Percentiles rank a stretch among this genome's conserved stretches.
Evolutionary conservation across 2,888 invertebrate genomes (phyloP).

Genomic region (Eulithis testata): DNA sequence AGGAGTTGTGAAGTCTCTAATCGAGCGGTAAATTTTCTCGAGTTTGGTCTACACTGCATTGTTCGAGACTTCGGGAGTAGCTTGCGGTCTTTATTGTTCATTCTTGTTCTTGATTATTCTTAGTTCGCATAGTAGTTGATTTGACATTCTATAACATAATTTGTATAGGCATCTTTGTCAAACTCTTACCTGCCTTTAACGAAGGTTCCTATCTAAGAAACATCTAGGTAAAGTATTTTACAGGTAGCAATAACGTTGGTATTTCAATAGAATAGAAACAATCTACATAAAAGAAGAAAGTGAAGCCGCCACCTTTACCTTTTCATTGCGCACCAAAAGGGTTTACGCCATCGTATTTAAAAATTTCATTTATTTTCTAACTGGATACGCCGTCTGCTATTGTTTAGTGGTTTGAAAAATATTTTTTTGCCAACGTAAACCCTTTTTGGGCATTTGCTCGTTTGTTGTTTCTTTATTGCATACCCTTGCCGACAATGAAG

Average conservation of each 20-base stretch:
- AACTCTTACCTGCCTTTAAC: too few species aligned
- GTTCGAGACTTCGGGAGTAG: conserved; percentile 37
- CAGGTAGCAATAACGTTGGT: conserved; percentile 20
- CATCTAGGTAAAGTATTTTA: conserved; percentile 7
- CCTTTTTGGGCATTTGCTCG: conserved; percentile 70
- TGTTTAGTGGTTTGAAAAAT: conserved; percentile 66
- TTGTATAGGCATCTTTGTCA: too few species aligned
- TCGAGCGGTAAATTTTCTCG: conserved; percentile 37
- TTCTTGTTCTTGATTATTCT: conserved; percentile 39
- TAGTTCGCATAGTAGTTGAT: not conserved
- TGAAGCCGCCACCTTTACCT: conserved; percentile 58
- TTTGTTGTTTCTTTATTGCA: conserved; percentile 72
- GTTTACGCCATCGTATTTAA: conserved; percentile 55
- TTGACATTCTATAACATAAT: too few species aligned
- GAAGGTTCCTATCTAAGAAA: not conserved
- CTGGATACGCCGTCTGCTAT: conserved; percentile 60
- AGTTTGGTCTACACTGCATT: conserved; percentile 32
- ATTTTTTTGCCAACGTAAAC: conserved; percentile 63
- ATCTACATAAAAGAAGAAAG: conserved; percentile 60
- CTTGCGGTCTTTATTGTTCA: conserved; percentile 40
- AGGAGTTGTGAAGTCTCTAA: conserved; percentile 33
- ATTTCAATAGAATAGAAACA: conserved; percentile 47
- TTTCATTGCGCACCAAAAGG: conserved; percentile 60
- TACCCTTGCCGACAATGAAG: conserved; percentile 64
- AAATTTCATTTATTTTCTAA: conserved; percentile 66